phyloP scores from a whole-genome alignment of 1,140 invertebrate genomes.

The Phocides pigmalion region DNA sequence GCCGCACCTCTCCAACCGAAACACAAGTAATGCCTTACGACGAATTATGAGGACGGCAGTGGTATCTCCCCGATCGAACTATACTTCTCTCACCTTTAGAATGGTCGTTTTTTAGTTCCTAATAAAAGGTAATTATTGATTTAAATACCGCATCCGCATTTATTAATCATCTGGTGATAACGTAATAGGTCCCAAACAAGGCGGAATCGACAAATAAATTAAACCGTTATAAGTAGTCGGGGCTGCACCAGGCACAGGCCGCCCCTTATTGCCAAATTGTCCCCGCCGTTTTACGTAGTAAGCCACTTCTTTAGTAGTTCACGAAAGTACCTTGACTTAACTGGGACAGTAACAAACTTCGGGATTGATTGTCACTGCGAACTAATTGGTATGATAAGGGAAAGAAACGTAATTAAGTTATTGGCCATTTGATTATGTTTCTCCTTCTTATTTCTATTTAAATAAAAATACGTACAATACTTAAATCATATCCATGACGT shows the following conservation, averaged over 20 bases:
- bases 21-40: no score
- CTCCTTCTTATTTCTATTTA: no score
- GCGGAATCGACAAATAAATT: conserved; percentile 74
- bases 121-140: not conserved
- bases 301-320: conserved; percentile 55
- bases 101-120: no score
- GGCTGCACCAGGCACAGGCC: conserved; percentile 70
- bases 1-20: no score
- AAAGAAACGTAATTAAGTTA: not conserved
- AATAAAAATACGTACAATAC: no score
- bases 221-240: conserved; percentile 71
- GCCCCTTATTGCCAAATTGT: conserved; percentile 76
- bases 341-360: conserved; percentile 35
- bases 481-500: no score
- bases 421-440: not conserved
- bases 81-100: no score
- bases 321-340: conserved; percentile 43
- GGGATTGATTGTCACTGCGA: conserved; percentile 9
- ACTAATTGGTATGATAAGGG: not conserved
- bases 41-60: no score
- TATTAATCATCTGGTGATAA: conserved; percentile 34
- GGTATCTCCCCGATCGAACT: no score
- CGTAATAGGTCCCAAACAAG: conserved; percentile 61
- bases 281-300: conserved; percentile 60
- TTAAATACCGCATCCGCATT: conserved; percentile 37